Base-by-base conservation (phyloP, 2,113 vertebrate genomes). In the Micronycteris hirsuta region DNA sequence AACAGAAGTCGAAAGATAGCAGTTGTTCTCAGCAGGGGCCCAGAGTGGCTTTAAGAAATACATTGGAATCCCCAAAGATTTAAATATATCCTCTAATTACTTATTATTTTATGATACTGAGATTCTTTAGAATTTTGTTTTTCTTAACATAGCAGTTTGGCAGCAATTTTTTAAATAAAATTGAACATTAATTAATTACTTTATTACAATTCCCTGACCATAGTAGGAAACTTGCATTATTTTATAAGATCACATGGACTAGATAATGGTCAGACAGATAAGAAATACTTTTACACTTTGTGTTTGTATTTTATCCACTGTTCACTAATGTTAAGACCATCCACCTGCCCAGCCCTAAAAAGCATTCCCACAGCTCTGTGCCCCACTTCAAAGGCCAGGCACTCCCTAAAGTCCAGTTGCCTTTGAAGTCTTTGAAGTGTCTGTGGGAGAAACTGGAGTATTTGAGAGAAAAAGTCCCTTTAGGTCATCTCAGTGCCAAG, bases 341-440 rank as follows among this genome's bases (percentile, higher is more conserved):
- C 73, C 84, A 85, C 90, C 84, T 90, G 43, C 54, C 76, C 31
- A 14, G 43, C 56, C 63, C 63, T 82, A 81, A n/a, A 70, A 58
- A 67, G 45, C n/a, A 7, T 91, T 87, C 78, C 84, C 85, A 94
- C 54, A 47, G 73, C 65, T 78, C 68, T 12, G 5, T 45, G 93
- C 36, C 95, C 83, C n/a, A 38, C 90, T 96, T 97, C 96, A 97
- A 97, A 97, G 63, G 15, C 5, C 80, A 65, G 71, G 47, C 61
- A 20, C 52, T 82, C 70, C 36, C n/a, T 65, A 68, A 89, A 92
- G 85, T 70, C 63, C 76, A 47, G 77, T 65, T 89, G 41, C 43
- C 73, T 95, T 96, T 93, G 89, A 96, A 97, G 63, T 70, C 93
- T 97, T 96, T 96, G 95, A 95, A 95, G 84, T 49, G 16, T 94